Evolutionary conservation across 2,113 vertebrate genomes (phyloP).

Genomic region (Telmatochromis sp.): DNA sequence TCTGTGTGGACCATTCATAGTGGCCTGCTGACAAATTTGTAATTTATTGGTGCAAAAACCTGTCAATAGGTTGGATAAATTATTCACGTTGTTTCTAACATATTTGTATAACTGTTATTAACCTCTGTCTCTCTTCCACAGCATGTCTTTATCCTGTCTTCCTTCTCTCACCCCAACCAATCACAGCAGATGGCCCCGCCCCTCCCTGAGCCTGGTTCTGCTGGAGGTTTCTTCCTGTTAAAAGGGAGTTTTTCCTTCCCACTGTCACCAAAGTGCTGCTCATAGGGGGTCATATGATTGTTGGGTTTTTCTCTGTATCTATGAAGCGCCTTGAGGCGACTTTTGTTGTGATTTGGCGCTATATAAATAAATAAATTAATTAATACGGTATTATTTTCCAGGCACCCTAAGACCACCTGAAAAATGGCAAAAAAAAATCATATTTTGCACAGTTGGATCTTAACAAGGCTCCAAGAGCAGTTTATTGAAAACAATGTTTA

Average conservation of each 20-base stretch:
- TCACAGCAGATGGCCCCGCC: fast-evolving
- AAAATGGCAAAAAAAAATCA: background rate
- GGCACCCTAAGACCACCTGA: background rate
- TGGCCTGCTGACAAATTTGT: background rate
- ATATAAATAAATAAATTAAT: too few relatives aligned
- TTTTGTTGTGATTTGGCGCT: too few relatives aligned
- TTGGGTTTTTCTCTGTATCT: too few relatives aligned
- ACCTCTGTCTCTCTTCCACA: too few relatives aligned
- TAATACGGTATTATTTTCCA: too few relatives aligned
- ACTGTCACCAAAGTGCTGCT: too few relatives aligned
- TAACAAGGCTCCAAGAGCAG: background rate
- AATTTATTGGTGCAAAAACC: background rate
- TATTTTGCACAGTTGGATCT: background rate
- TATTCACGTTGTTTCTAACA: background rate
- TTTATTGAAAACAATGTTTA: background rate
- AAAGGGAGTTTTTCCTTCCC: too few relatives aligned
- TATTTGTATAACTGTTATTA: background rate
- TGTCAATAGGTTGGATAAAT: background rate
- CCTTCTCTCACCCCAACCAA: fast-evolving
- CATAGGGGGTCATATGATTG: too few relatives aligned
- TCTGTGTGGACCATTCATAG: background rate
- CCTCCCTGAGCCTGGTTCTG: too few relatives aligned
- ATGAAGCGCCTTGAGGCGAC: too few relatives aligned
- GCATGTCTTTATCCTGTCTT: too few relatives aligned
- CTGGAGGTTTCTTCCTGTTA: too few relatives aligned